A percentile compares a stretch with the other conserved stretches of the same genome.
Conservation (phyloP, 2,888 invertebrate genomes). For the Mesoligia furuncula region DNA sequence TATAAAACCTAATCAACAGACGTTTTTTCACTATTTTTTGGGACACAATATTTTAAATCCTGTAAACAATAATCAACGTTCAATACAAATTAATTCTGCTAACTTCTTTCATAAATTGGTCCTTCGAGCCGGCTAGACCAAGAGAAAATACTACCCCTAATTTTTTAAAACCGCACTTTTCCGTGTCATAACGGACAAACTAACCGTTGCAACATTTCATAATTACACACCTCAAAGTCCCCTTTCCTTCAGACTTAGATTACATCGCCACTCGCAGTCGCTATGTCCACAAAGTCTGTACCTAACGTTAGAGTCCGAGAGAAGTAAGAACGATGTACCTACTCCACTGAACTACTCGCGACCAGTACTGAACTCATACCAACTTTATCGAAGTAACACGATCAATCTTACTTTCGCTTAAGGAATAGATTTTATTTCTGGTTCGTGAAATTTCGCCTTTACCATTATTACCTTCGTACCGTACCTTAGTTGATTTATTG, state of each 20-base stretch:
- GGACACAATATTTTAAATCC: no score
- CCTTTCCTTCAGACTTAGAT: constrained; percentile 6
- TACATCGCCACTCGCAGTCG: neutral
- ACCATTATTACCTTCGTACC: constrained; percentile 72
- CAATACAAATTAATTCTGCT: neutral
- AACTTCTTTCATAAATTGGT: neutral
- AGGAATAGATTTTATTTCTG: constrained; percentile 80
- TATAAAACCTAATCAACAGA: neutral
- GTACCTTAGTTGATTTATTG: constrained; percentile 69
- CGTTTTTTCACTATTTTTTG: neutral
- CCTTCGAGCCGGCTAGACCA: neutral
- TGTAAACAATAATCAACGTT: neutral
- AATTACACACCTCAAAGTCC: neutral
- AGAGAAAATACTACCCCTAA: neutral
- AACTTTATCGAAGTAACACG: constrained; percentile 82
- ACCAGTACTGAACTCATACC: constrained; percentile 61
- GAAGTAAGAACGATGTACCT: constrained; percentile 45
- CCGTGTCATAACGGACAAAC: neutral
- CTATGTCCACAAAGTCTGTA: constrained; percentile 10
- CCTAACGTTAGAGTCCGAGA: constrained; percentile 23
- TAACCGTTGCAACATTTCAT: neutral
- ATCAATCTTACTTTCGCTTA: constrained; percentile 87
- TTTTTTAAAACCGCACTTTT: neutral
- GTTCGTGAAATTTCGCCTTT: constrained; percentile 72
- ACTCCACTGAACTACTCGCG: constrained; percentile 38